A percentile compares a stretch with the other conserved stretches of the same genome.
These are phyloP conservation scores for Hiodon alosoides DNA, from an alignment of 2,113 vertebrate species.

Conservation along the genomic window DNA sequence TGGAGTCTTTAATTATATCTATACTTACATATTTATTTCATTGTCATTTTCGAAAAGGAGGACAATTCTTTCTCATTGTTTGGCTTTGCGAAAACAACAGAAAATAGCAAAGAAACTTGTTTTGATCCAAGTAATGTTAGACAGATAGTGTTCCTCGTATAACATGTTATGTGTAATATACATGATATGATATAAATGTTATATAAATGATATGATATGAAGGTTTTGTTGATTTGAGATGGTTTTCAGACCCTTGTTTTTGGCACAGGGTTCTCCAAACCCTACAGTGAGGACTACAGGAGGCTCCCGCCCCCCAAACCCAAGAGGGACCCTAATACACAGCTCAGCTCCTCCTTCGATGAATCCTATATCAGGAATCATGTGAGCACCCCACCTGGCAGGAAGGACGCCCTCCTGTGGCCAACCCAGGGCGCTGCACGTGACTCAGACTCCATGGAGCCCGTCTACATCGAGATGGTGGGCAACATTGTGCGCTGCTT, in stretches of 20 bases:
- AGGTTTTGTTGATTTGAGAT: no score
- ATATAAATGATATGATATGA: no score
- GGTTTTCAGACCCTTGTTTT: slow-evolving; percentile 10
- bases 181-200: no score
- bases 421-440: slow-evolving; percentile 66
- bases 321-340: slow-evolving; percentile 93
- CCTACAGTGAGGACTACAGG: slow-evolving; percentile 92
- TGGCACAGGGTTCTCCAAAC: slow-evolving; percentile 68
- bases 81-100: no score
- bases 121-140: no score
- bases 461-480: slow-evolving; percentile 98
- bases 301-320: slow-evolving; percentile 95
- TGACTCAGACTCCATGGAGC: slow-evolving; percentile 84
- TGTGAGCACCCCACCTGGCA: slow-evolving; percentile 43
- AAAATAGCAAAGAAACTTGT: no score
- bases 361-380: slow-evolving; percentile 87
- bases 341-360: slow-evolving; percentile 93
- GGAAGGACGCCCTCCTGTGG: slow-evolving; percentile 63
- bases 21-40: no score
- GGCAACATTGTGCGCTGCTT: slow-evolving; percentile 76
- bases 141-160: no score
- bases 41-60: no score
- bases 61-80: no score
- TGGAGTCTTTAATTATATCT: no score
- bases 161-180: no score